Evolutionary conservation across 2,113 vertebrate species (phyloP).

Genomic region (Pluvialis apricaria): DNA sequence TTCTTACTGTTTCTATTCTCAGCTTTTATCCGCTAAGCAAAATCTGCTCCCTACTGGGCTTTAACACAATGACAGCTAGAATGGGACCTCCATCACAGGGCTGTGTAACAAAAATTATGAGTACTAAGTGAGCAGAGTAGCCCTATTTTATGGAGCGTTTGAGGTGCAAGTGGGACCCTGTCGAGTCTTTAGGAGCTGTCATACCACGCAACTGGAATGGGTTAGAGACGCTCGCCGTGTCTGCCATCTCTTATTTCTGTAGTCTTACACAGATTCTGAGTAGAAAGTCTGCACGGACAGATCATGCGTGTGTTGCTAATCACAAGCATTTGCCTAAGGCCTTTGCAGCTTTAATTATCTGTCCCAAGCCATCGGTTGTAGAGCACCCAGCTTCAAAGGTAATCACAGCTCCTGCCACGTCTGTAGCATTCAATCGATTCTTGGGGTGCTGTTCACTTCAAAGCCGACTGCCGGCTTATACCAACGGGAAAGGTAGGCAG

Average conservation of each 20-base stretch:
- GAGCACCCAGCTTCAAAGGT: neutral
- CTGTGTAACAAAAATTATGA: neutral
- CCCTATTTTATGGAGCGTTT: neutral
- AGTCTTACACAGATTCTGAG: neutral
- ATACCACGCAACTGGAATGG: neutral
- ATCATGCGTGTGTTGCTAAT: neutral
- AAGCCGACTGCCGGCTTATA: neutral
- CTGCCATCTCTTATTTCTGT: neutral
- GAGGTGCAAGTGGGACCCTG: neutral
- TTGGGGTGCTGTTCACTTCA: neutral
- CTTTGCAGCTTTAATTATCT: neutral
- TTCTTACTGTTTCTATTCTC: neutral
- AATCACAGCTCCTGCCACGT: neutral
- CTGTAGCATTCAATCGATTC: rapidly evolving
- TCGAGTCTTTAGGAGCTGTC: neutral
- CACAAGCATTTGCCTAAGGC: neutral
- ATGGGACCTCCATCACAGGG: neutral
- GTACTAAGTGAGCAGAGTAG: neutral
- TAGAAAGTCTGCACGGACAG: neutral
- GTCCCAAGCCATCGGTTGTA: neutral
- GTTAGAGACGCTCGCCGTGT: rapidly evolving
- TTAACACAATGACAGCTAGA: neutral
- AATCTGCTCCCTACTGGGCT: neutral
- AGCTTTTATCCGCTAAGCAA: neutral
- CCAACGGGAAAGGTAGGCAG: neutral